These are phyloP conservation scores for Rhinogobius similis DNA, from an alignment of 2,113 vertebrate species.

Conservation along the genomic window DNA sequence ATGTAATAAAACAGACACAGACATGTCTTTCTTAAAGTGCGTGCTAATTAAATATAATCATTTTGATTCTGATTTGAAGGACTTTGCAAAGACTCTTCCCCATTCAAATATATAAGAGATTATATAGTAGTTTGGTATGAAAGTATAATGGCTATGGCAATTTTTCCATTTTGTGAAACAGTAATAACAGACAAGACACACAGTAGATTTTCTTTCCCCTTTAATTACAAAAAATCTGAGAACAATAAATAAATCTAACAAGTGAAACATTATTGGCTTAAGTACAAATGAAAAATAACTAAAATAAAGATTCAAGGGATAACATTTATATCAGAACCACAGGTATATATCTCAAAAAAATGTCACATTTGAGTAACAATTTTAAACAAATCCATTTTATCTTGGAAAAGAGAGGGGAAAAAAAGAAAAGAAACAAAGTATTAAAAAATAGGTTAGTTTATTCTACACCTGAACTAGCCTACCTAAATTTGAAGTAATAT, in stretches of 20 bases:
- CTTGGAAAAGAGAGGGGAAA: background rate
- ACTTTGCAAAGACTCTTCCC: no score
- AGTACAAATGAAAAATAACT: slow-evolving; percentile 50
- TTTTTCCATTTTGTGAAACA: background rate
- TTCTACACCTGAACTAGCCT: background rate
- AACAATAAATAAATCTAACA: slow-evolving; percentile 76
- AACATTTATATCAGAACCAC: slow-evolving; percentile 19
- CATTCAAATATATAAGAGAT: no score
- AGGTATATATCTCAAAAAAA: slow-evolving; percentile 14
- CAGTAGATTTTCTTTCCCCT: slow-evolving; percentile 21
- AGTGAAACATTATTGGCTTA: slow-evolving; percentile 38
- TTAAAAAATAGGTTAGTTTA: background rate
- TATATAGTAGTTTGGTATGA: no score
- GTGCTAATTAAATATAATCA: no score
- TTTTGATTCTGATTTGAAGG: no score
- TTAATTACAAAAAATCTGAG: slow-evolving; percentile 66
- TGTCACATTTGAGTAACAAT: slow-evolving; percentile 12
- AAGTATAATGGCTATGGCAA: no score
- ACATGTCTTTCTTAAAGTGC: no score
- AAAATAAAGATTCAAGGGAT: slow-evolving; percentile 40
- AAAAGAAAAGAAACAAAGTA: background rate
- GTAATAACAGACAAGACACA: slow-evolving; percentile 26
- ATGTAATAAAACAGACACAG: no score
- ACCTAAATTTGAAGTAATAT: slow-evolving; percentile 10
- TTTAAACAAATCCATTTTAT: background rate